A percentile compares a stretch with the other conserved stretches of the same genome.
These are phyloP conservation scores for Uria aalge DNA, from an alignment of 2,113 vertebrate genomes.

Conservation along the genomic window DNA sequence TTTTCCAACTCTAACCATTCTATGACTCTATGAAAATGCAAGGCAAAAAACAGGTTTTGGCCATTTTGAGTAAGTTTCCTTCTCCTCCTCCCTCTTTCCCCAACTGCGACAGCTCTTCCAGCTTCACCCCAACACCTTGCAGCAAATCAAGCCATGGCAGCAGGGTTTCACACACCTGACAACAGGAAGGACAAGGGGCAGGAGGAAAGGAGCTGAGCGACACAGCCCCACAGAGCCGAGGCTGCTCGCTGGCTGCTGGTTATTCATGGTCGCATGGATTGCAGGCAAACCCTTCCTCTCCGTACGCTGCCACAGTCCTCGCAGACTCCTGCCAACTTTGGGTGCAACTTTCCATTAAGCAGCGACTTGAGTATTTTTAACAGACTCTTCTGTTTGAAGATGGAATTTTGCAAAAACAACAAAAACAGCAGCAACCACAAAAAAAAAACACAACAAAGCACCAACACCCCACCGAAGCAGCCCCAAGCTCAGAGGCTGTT, in stretches of 20 bases:
- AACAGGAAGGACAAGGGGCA: neutral
- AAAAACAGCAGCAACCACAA: neutral
- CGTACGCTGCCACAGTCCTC: neutral
- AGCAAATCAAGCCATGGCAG: neutral
- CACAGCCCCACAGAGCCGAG: neutral
- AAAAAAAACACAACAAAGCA: neutral
- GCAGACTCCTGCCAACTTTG: neutral
- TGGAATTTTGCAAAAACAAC: neutral
- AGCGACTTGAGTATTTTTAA: neutral
- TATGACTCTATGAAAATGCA: neutral
- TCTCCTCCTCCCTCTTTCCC: neutral
- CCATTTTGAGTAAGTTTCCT: neutral
- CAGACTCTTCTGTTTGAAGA: neutral
- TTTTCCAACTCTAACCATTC: neutral
- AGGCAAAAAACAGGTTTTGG: neutral
- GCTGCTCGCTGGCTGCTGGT: neutral
- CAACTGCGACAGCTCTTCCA: neutral
- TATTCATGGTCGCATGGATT: neutral
- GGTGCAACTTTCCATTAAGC: neutral
- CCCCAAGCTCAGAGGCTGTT: neutral
- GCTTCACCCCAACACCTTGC: neutral
- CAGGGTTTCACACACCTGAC: fast-evolving
- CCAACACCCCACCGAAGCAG: neutral
- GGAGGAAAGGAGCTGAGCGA: neutral
- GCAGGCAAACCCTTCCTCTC: neutral